Percentiles rank a stretch among this genome's conserved stretches.
Conservation (phyloP, 2,113 vertebrate genomes). For the Atherinomorus stipes region DNA sequence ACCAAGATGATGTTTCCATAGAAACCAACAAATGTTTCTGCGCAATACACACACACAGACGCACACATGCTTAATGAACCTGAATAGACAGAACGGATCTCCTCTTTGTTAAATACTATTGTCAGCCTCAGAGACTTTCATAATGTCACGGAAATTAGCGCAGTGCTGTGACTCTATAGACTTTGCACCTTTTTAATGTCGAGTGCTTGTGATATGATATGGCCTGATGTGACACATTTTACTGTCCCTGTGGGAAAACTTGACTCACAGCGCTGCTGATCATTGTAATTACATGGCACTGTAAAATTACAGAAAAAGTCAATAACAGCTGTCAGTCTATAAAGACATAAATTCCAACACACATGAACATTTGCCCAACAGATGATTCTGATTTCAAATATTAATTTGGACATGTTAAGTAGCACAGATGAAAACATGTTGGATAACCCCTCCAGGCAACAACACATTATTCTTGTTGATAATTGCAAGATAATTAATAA, state of each 20-base stretch:
- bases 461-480: background rate
- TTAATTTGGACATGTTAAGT: background rate
- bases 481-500: background rate
- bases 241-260: slow-evolving; percentile 1
- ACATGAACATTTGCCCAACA: background rate
- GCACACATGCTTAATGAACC: slow-evolving; percentile 35
- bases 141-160: slow-evolving; percentile 42
- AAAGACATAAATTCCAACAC: background rate
- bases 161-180: background rate
- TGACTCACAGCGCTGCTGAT: background rate
- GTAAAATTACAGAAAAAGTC: background rate
- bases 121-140: slow-evolving; percentile 9
- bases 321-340: slow-evolving; percentile 10
- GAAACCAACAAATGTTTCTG: slow-evolving; percentile 50
- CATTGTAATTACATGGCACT: background rate
- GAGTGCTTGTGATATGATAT: background rate
- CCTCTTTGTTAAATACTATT: slow-evolving; percentile 4
- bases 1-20: slow-evolving; percentile 56
- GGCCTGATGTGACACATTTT: slow-evolving; percentile 9
- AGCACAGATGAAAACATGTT: background rate
- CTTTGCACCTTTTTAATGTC: slow-evolving; percentile 17
- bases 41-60: background rate
- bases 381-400: slow-evolving; percentile 1
- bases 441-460: background rate
- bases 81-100: slow-evolving; percentile 9